Conservation (phyloP, 2,888 invertebrate genomes). For the Drosophila sordidula region DNA sequence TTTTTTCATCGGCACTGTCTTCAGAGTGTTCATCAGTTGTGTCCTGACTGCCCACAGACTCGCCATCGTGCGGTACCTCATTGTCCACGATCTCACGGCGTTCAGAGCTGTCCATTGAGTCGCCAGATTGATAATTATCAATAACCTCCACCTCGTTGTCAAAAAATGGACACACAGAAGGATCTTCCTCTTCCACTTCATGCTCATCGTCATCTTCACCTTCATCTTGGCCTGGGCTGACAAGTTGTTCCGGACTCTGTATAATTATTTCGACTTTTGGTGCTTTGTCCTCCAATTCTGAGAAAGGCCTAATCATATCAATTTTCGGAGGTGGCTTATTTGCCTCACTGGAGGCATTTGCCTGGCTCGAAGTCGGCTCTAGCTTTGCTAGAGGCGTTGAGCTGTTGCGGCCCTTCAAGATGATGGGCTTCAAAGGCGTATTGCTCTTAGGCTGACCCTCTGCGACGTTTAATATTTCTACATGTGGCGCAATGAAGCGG, state of each 20-base stretch:
- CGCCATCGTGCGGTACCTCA: slow-evolving; percentile 86
- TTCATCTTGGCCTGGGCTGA: slow-evolving; percentile 36
- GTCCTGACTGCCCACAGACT: slow-evolving; percentile 86
- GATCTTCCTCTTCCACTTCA: slow-evolving; percentile 17
- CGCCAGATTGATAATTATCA: slow-evolving; percentile 78
- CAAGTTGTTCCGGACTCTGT: background rate
- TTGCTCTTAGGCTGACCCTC: background rate
- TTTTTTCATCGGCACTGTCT: slow-evolving; percentile 84
- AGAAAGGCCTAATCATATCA: slow-evolving; percentile 47
- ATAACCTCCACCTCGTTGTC: slow-evolving; percentile 79
- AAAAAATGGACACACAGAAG: slow-evolving; percentile 60
- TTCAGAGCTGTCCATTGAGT: slow-evolving; percentile 86
- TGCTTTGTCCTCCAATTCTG: slow-evolving; percentile 13
- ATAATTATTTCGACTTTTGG: background rate
- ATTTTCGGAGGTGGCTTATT: slow-evolving; percentile 45
- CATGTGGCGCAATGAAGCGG: background rate
- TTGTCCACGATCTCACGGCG: slow-evolving; percentile 86
- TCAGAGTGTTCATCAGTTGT: slow-evolving; percentile 85
- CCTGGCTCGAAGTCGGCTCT: background rate
- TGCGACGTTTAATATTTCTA: background rate
- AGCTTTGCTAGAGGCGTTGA: slow-evolving; percentile 57
- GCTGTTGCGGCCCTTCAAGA: slow-evolving; percentile 49
- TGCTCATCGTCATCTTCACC: slow-evolving; percentile 30
- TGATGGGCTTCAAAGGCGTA: slow-evolving; percentile 29
- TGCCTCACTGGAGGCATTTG: background rate